Conservation (phyloP, 2,888 invertebrate genomes). For the Apotomis capreana region DNA sequence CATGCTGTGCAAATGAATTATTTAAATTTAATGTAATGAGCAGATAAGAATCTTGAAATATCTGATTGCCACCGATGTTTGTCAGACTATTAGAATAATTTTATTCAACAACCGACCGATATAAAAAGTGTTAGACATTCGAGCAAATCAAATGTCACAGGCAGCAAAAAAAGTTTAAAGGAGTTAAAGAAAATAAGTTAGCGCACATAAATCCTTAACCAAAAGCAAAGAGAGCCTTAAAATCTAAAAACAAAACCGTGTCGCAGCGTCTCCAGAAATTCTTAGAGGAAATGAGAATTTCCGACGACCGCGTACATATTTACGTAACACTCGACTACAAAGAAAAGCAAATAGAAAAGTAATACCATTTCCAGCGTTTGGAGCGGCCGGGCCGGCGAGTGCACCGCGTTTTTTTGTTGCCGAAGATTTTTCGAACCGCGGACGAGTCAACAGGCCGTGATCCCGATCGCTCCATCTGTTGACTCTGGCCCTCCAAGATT, state of each 20-base stretch:
- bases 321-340: slow-evolving; percentile 82
- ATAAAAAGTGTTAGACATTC: slow-evolving; percentile 23
- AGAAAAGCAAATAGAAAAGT: slow-evolving; percentile 81
- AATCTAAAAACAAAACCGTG: slow-evolving; percentile 48
- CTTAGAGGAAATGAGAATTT: slow-evolving; percentile 77
- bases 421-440: slow-evolving; percentile 51
- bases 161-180: slow-evolving; percentile 37
- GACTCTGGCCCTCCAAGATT: slow-evolving; percentile 76
- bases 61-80: slow-evolving; percentile 39
- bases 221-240: slow-evolving; percentile 46
- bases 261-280: slow-evolving; percentile 62
- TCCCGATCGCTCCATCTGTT: slow-evolving; percentile 75
- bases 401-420: slow-evolving; percentile 63
- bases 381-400: slow-evolving; percentile 62
- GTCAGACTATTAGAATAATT: slow-evolving; percentile 36
- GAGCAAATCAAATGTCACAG: slow-evolving; percentile 38
- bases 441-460: slow-evolving; percentile 76
- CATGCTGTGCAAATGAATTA: slow-evolving; percentile 32
- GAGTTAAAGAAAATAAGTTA: slow-evolving; percentile 33
- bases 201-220: slow-evolving; percentile 30
- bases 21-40: slow-evolving; percentile 32
- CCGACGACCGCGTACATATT: slow-evolving; percentile 77
- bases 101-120: slow-evolving; percentile 25
- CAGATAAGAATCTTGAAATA: slow-evolving; percentile 39
- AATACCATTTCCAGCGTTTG: slow-evolving; percentile 77